Base-by-base conservation (phyloP, 2,797 vertebrate species). In the Sebastes itinus region DNA sequence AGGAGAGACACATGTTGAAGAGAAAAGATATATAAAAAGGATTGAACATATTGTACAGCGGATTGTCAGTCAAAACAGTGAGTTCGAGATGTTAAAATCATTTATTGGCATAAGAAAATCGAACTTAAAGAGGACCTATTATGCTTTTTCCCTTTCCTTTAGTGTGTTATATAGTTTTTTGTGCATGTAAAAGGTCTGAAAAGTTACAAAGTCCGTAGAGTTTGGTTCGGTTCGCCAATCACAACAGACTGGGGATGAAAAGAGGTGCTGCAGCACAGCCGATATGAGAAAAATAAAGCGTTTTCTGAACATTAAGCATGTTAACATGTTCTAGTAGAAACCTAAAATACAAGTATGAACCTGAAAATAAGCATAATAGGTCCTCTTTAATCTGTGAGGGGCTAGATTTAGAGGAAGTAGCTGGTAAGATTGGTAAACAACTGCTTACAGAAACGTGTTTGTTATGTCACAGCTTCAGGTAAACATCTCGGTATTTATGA, bases 401-500 rank as follows among this genome's bases (percentile, higher is more conserved):
- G 35, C 12, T 54, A 63, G 6, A 72, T 74, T 46, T 55, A 28
- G 56, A 75, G 14, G 35, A 52, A 25, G 4, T 22, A 25, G n/a
- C n/a, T 63, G 30, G 16, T 27, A 55, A 1, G 25, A 65, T 4
- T 22, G 33, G 8, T 55, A 42, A 60, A 27, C 1, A 5, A 10
- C 18, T 59, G 16, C 58, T 42, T 23, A 23, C 4, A 38, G 11
- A 13, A 20, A 49, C 1, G 14, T 4, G 35, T 74, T 64, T 16
- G 27, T 8, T 22, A 1, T 27, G 22, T 55, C 25, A 25, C n/a
- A 75, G 30, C 52, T 69, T 71, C 49, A 59, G 20, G 42, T 35
- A 54, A 18, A 81, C 11, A 25, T 23, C 13, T 32, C 20, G 56
- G 68, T 81, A 68, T 82, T 76, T 27, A 33, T 72, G 28, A 78